Percentiles rank a stretch among this genome's conserved stretches.
Conservation (phyloP, 2,797 vertebrate species). For the Peromyscus melanophrys region DNA sequence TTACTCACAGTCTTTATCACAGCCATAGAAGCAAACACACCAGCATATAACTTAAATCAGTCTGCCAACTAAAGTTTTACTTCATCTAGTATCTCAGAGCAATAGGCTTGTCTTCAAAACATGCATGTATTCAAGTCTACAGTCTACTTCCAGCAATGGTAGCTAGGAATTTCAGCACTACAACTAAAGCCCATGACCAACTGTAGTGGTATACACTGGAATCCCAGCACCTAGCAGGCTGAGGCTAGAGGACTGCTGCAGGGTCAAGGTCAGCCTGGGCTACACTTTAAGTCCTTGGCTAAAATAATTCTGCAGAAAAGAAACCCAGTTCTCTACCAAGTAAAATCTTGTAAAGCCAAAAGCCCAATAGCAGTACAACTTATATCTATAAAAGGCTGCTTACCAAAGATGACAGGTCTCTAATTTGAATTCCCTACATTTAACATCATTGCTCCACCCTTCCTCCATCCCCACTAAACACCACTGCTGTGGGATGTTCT, state of each 20-base stretch:
- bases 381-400: not conserved
- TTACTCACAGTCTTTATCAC: not conserved
- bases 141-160: not conserved
- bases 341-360: not conserved
- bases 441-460: not conserved
- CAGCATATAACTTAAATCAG: not conserved
- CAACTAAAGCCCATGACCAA: not conserved
- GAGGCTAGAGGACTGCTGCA: not conserved
- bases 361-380: not conserved
- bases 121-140: not conserved
- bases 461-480: not conserved
- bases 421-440: not conserved
- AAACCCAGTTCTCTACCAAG: not conserved
- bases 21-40: not conserved
- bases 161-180: not conserved
- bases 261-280: not conserved
- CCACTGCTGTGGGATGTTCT: too few relatives aligned
- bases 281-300: not conserved
- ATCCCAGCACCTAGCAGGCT: not conserved
- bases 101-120: not conserved
- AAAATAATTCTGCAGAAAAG: not conserved
- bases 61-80: not conserved
- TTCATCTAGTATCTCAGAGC: slow-evolving; percentile 31
- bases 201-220: not conserved
- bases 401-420: not conserved